Percentiles rank a stretch among this genome's conserved stretches.
Evolutionary conservation across 2,113 vertebrate genomes (phyloP).

Genomic region (Marmota monax): DNA sequence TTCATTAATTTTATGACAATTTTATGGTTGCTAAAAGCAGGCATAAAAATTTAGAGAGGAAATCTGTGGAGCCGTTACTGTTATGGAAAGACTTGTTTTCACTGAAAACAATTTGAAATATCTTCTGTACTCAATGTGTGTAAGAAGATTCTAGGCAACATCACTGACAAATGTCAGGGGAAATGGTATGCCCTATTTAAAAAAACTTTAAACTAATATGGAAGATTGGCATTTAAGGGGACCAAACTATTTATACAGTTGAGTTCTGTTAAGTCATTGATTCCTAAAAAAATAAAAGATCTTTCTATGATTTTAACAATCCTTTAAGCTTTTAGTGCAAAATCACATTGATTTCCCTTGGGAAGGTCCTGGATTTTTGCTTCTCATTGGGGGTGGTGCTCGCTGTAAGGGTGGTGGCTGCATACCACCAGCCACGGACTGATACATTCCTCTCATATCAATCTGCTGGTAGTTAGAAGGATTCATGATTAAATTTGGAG

Average conservation of each 20-base stretch:
- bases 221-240: constrained; percentile 88
- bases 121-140: constrained; percentile 90
- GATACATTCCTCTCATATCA: constrained; percentile 97
- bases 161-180: constrained; percentile 86
- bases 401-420: constrained; percentile 92
- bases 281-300: constrained; percentile 92
- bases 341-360: constrained; percentile 95
- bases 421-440: constrained; percentile 90
- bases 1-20: constrained; percentile 80
- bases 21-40: constrained; percentile 85
- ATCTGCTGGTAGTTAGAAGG: constrained; percentile 92
- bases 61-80: constrained; percentile 87
- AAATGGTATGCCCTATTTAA: constrained; percentile 85
- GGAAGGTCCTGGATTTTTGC: constrained; percentile 97
- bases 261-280: constrained; percentile 92
- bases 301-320: constrained; percentile 90
- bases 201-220: constrained; percentile 85
- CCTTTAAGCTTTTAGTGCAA: constrained; percentile 90
- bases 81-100: constrained; percentile 90
- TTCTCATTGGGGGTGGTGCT: constrained; percentile 91
- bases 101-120: constrained; percentile 91
- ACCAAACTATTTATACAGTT: constrained; percentile 90
- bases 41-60: constrained; percentile 88
- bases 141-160: constrained; percentile 91
- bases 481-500: constrained; percentile 89